Evolutionary conservation across 2,888 invertebrate genomes (phyloP).

Genomic region (Sphinx pinastri): DNA sequence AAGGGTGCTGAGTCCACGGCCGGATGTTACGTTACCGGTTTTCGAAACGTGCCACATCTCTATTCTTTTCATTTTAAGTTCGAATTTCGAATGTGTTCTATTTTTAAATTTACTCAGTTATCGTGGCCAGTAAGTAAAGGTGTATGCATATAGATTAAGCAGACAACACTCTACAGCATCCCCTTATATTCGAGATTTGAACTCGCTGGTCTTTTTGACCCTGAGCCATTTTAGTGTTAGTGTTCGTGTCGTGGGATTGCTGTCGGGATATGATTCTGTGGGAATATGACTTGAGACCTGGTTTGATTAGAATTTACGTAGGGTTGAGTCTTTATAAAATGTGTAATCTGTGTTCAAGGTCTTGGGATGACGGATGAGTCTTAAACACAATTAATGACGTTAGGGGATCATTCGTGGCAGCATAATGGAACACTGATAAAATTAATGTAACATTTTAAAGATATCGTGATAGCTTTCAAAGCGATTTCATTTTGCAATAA

Average conservation of each 20-base stretch:
- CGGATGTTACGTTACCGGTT: conserved; percentile 32
- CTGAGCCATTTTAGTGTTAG: conserved; percentile 61
- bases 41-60: conserved; percentile 20
- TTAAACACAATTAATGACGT: neutral
- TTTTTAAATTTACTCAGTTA: conserved; percentile 24
- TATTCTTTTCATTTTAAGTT: conserved; percentile 41
- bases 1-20: conserved; percentile 69
- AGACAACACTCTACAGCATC: conserved; percentile 69
- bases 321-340: conserved; percentile 25
- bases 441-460: neutral
- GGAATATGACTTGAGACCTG: conserved; percentile 50
- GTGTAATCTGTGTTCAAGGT: conserved; percentile 12
- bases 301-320: conserved; percentile 27
- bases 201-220: conserved; percentile 74
- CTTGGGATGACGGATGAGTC: neutral
- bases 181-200: conserved; percentile 67
- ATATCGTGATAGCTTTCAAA: neutral
- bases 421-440: neutral
- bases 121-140: conserved; percentile 63
- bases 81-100: conserved; percentile 38
- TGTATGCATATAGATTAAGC: conserved; percentile 79
- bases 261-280: conserved; percentile 66
- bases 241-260: conserved; percentile 72
- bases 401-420: neutral
- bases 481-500: neutral